A percentile compares a stretch with the other conserved stretches of the same genome.
Evolutionary conservation across 2,888 invertebrate species (phyloP).

Genomic region (Nowickia ferox): DNA sequence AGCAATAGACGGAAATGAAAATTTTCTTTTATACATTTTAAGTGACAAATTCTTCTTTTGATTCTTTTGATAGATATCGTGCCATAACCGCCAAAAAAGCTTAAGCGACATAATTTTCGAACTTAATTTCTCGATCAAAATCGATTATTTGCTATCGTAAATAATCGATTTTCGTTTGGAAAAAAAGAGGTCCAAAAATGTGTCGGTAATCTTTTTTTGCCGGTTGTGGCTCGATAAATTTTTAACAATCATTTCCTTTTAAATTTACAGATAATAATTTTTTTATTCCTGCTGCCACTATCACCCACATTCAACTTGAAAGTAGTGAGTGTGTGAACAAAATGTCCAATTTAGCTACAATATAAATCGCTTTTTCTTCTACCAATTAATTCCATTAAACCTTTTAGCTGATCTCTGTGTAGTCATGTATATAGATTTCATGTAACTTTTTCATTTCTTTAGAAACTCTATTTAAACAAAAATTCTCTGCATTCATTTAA

Average conservation of each 20-base stretch:
- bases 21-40: too few relatives aligned
- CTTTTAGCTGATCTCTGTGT: slow-evolving; percentile 44
- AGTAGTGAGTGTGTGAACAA: slow-evolving; percentile 36
- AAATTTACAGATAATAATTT: background rate
- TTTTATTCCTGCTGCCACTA: background rate
- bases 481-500: slow-evolving; percentile 44
- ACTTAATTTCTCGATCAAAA: too few relatives aligned
- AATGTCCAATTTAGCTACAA: background rate
- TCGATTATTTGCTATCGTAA: too few relatives aligned
- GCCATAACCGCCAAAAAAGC: too few relatives aligned
- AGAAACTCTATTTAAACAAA: slow-evolving; percentile 26
- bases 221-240: background rate
- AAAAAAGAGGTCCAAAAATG: too few relatives aligned
- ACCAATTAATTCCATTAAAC: slow-evolving; percentile 42
- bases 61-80: too few relatives aligned
- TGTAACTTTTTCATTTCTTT: slow-evolving; percentile 8
- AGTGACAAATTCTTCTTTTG: too few relatives aligned
- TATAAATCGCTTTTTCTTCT: background rate
- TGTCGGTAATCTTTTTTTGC: too few relatives aligned
- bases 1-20: too few relatives aligned
- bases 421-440: slow-evolving; percentile 38
- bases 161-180: too few relatives aligned
- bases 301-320: background rate
- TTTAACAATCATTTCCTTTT: background rate
- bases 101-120: too few relatives aligned